Base-by-base conservation (phyloP, 2,888 invertebrate species). In the Mactromeris polynyma region DNA sequence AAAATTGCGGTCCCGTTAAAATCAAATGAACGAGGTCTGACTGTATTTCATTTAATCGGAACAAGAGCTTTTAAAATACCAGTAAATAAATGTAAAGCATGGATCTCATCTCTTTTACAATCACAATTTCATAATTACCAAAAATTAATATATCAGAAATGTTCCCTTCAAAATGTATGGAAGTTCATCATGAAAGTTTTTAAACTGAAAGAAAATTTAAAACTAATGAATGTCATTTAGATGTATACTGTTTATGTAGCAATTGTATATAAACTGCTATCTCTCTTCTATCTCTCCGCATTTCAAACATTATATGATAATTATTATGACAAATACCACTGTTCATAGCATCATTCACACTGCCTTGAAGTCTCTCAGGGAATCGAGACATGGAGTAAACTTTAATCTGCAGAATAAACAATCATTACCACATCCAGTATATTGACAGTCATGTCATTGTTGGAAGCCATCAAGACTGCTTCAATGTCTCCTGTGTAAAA, bases 331-430 rank as follows among this genome's bases (percentile, higher is more conserved):
- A 33, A 33, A 73, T 33, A 6, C 1, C 2, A 6, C 11, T 73
- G 36, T 73, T 9, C 36, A 33, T 33, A 26, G 19, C 33, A 73
- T 73, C 73, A 36, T 73, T 73, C 26, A 36, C 73, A 73, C 2
- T 14, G 1, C 17, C 2, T 26, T 36, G 33, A 33, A 73, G 17
- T 36, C 73, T 73, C 73, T 33, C 31, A 19, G 73, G 73, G 19
- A 36, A 33, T 73, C 6, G 14, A 73, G 19, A 73, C 73, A 73
- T 73, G 73, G 17, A 73, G 19, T 2, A 19, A 73, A 73, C 31
- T 73, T 73, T 73, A 73, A 36, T 36, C 31, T 33, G 73, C 19
- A 19, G 17, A 73, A 73, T 73, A 79, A 79, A 79, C 79, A 79
- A 42, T 36, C 46, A 46, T 79, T 40, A 42, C 31, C 11, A 26